These are phyloP conservation scores for Ceraclea dissimilis DNA, from an alignment of 2,888 invertebrate species.

Conservation along the genomic window DNA sequence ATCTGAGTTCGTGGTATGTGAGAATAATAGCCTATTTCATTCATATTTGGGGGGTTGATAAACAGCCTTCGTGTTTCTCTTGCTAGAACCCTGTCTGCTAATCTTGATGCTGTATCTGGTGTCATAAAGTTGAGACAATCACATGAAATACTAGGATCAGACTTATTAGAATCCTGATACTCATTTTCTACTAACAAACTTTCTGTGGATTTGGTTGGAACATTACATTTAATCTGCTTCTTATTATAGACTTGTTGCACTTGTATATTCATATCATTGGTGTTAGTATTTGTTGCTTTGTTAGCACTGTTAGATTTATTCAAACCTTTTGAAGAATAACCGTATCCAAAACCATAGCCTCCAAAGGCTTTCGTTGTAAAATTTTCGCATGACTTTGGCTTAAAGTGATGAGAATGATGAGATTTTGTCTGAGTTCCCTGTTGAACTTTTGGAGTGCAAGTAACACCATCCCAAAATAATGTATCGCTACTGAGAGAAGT, in stretches of 20 bases:
- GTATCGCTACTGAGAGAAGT: constrained; percentile 83
- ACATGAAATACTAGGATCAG: constrained; percentile 63
- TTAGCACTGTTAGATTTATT: constrained; percentile 51
- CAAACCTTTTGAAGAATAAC: constrained; percentile 39
- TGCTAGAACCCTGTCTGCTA: constrained; percentile 12
- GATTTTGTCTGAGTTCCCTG: constrained; percentile 11
- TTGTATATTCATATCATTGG: background rate
- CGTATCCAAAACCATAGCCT: constrained; percentile 81
- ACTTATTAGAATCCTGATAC: constrained; percentile 53
- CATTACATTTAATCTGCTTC: background rate
- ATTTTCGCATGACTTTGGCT: constrained; percentile 89
- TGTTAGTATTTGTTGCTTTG: constrained; percentile 33
- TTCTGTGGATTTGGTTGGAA: constrained; percentile 69
- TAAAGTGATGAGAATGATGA: constrained; percentile 33
- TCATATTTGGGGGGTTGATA: constrained; percentile 37
- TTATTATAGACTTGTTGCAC: constrained; percentile 42
- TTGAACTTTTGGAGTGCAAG: background rate
- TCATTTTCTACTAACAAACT: constrained; percentile 64
- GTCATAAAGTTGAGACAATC: constrained; percentile 53
- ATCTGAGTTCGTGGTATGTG: constrained; percentile 44
- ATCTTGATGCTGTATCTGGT: constrained; percentile 15
- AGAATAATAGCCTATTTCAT: constrained; percentile 38
- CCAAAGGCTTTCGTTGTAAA: constrained; percentile 78
- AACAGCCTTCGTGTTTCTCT: constrained; percentile 27
- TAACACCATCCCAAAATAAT: constrained; percentile 67